Percentiles rank a stretch among this genome's conserved stretches.
These are phyloP conservation scores for Synanceia verrucosa DNA, from an alignment of 2,797 vertebrate genomes.

Conservation along the genomic window DNA sequence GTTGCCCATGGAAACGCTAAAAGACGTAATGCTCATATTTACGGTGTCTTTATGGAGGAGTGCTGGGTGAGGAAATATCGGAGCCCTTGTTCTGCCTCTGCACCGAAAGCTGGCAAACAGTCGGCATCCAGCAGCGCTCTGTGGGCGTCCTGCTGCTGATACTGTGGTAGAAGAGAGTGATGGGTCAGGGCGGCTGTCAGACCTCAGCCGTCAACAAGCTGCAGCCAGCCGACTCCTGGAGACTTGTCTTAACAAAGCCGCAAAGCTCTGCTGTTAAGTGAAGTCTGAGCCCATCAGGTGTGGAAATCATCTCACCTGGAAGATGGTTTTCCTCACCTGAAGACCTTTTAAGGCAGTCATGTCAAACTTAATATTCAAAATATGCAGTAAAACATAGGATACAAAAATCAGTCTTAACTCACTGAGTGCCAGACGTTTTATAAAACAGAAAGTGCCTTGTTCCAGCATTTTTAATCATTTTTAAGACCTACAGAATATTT, in stretches of 20 bases:
- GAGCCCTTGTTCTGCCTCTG: constrained; percentile 60
- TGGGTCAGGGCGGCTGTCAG: constrained; percentile 66
- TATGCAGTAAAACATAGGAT: no score
- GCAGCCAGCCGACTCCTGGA: constrained; percentile 21
- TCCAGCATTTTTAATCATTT: no score
- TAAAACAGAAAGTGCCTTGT: no score
- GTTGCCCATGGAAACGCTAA: not conserved
- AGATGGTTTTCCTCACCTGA: not conserved
- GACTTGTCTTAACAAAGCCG: constrained; percentile 15
- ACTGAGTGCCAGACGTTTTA: no score
- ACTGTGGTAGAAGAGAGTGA: constrained; percentile 70
- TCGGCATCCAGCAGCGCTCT: constrained; percentile 61
- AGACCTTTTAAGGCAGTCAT: no score
- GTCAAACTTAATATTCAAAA: no score
- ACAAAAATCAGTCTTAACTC: no score
- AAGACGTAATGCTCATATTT: constrained; percentile 20
- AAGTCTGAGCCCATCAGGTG: not conserved
- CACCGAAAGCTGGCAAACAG: constrained; percentile 60
- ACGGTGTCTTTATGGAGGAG: constrained; percentile 26
- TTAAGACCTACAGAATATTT: no score
- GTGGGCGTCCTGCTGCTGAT: constrained; percentile 68
- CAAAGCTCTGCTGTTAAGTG: not conserved
- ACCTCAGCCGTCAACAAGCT: constrained; percentile 38
- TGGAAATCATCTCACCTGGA: no score
- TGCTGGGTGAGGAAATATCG: constrained; percentile 30